Evolutionary conservation across 2,888 invertebrate species (phyloP), one percentile per base, ranked within the genome.

Genomic region (Chrysina gloriosa): DNA sequence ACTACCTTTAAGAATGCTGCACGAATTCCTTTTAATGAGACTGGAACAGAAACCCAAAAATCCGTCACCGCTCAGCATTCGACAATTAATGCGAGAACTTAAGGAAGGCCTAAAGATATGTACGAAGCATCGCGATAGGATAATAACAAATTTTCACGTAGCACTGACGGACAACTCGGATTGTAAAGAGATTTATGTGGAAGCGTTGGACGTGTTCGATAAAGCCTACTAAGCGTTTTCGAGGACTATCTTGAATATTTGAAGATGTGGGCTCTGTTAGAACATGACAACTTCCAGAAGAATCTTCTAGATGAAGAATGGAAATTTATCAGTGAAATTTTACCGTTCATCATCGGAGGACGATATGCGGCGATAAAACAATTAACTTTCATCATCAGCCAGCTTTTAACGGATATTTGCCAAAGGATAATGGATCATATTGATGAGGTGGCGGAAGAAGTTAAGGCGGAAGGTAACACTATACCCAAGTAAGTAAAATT

Each of bases 81-180:
- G 93, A 77, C 96, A 96, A 86, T 89, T 90, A 73, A 79, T 82
- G 78, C 90, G 92, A 78, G 97, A 98, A 83, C 87, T 96, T 72
- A 93, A 95, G 70, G 97, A 97, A 77, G 95, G 95, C 0, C 84
- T 98, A 63, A 90, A 90, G 76, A 90, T 95, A 50, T 94, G 96
- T 9, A 89, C 94, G 39, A 87, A 90, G 66, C 92, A 95, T 83
- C 90, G 95, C 9, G 89, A 92, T 75, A 89, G 92, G 77, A 95
- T 90, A 81, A 85, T 89, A 48, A 85, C 87, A 1, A 89, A 92
- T 81, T 87, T 90, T 63, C 84, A 84, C 9, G 87, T 88, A 6
- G 89, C 88, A 50, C 82, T 87, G 72, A 81, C 84, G 7, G 87
- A 85, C 14, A 85, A 84, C 69, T 84, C 84, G 66, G 72, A 84